phyloP scores from a whole-genome alignment of 2,113 vertebrate genomes.

The Stigmatopora argus region DNA sequence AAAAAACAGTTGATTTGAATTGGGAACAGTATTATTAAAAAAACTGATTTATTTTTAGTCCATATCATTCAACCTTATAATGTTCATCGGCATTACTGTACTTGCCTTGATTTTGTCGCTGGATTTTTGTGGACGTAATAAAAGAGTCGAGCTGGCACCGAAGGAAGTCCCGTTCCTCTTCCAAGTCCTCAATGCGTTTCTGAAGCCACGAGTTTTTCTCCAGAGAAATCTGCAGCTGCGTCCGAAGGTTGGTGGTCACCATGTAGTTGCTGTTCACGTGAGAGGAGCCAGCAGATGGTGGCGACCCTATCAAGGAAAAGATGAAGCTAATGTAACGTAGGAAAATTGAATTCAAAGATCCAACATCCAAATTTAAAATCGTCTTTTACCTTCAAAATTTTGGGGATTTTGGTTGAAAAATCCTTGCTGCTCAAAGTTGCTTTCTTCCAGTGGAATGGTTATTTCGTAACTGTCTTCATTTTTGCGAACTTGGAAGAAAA shows the following conservation, averaged over 20 bases:
- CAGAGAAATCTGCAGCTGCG: constrained; percentile 84
- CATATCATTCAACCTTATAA: background rate
- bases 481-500: constrained; percentile 68
- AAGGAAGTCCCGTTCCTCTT: constrained; percentile 85
- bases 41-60: background rate
- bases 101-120: constrained; percentile 53
- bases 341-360: background rate
- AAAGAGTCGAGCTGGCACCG: constrained; percentile 85
- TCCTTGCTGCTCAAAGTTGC: constrained; percentile 73
- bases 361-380: background rate
- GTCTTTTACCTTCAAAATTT: constrained; percentile 73
- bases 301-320: constrained; percentile 37
- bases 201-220: constrained; percentile 87
- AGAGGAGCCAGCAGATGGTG: constrained; percentile 54
- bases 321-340: background rate
- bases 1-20: background rate
- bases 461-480: constrained; percentile 77
- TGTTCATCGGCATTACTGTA: constrained; percentile 59
- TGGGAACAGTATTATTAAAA: background rate
- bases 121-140: constrained; percentile 78
- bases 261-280: constrained; percentile 69
- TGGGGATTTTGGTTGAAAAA: constrained; percentile 73
- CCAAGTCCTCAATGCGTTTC: constrained; percentile 85
- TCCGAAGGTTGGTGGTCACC: constrained; percentile 75
- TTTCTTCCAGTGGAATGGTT: constrained; percentile 77